phyloP scores from a whole-genome alignment of 2,888 invertebrate species.

The Tipula unca region DNA sequence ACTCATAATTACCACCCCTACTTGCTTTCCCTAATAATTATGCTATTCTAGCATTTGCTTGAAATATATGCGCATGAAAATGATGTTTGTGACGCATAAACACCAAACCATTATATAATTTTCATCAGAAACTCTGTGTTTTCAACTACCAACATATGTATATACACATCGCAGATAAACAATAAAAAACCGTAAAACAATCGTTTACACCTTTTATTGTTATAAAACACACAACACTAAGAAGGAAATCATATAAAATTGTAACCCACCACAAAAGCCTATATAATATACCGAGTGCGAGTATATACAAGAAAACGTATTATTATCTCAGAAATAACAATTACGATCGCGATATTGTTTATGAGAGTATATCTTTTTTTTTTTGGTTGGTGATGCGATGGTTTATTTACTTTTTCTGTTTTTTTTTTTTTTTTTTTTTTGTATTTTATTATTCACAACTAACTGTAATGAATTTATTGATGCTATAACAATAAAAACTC shows the following conservation, averaged over 20 bases:
- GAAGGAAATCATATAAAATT: neutral
- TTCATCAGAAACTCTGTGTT: neutral
- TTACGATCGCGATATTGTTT: conserved; percentile 14
- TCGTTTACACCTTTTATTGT: neutral
- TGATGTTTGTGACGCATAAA: no score
- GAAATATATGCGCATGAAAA: no score
- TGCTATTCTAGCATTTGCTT: no score
- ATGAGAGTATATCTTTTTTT: neutral
- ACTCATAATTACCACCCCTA: no score
- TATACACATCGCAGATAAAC: neutral
- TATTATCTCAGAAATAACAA: conserved; percentile 3
- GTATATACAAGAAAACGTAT: neutral
- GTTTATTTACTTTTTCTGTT: neutral
- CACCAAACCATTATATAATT: no score
- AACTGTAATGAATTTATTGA: conserved; percentile 28
- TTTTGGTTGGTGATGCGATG: neutral
- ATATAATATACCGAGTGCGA: neutral
- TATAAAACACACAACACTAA: neutral
- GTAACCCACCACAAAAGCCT: neutral
- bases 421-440: neutral
- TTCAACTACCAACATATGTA: neutral
- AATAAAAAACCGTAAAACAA: neutral
- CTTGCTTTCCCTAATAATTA: no score
- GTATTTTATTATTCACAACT: conserved; percentile 9
- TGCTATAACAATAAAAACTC: conserved; percentile 27